phyloP scores from a whole-genome alignment of 2,797 vertebrate genomes.

The Cebuella pygmaea region DNA sequence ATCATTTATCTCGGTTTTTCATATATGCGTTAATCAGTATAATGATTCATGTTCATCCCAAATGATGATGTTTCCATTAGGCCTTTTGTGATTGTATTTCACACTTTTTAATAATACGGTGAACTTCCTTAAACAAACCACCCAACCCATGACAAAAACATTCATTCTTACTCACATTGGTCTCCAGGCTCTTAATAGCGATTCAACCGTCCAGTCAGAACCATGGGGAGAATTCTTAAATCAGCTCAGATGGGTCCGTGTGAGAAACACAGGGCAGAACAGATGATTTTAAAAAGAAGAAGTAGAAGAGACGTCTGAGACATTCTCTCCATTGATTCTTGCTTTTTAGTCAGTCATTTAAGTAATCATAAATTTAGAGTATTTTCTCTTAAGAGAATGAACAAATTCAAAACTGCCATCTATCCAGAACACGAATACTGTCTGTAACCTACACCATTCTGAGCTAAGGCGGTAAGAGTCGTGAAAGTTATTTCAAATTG shows the following conservation, averaged over 20 bases:
- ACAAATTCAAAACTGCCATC: not conserved
- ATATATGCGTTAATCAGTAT: not conserved
- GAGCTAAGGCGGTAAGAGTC: not conserved
- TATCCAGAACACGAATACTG: not conserved
- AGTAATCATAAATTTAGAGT: not conserved
- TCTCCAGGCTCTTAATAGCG: not conserved
- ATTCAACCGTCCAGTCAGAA: rapidly evolving
- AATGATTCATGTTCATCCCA: not conserved
- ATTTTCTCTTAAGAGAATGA: not conserved
- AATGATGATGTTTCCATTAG: not conserved
- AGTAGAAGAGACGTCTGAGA: not conserved
- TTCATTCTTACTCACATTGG: rapidly evolving
- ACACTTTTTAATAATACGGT: not conserved
- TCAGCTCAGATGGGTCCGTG: not conserved
- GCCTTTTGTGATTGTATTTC: not conserved
- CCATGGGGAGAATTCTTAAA: not conserved
- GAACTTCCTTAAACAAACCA: not conserved
- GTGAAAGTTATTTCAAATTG: not conserved
- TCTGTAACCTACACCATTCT: not conserved
- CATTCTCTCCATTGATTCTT: not conserved
- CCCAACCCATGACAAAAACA: not conserved
- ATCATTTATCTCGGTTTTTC: not conserved
- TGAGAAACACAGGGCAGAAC: not conserved
- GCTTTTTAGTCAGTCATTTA: not conserved
- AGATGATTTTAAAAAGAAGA: not conserved